Percentiles rank a stretch among this genome's conserved stretches.
phyloP scores from a whole-genome alignment of 2,113 vertebrate genomes.

The Anhinga rufa region DNA sequence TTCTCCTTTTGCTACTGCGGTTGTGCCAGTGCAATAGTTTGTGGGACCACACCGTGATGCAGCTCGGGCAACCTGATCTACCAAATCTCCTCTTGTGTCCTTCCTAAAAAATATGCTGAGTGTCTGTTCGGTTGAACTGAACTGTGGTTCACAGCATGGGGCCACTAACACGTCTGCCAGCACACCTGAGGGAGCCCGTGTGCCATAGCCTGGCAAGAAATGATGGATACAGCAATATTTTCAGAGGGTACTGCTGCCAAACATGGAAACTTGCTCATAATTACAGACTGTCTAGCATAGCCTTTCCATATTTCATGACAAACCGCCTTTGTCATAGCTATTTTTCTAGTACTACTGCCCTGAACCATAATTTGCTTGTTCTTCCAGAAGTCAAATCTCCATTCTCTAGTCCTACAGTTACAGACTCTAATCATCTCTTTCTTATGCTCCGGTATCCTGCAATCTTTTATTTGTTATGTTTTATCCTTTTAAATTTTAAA shows the following conservation, averaged over 20 bases:
- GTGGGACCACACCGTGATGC: accelerated
- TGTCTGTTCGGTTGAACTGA: background rate
- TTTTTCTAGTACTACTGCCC: background rate
- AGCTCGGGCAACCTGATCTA: background rate
- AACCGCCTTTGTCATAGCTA: background rate
- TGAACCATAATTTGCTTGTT: background rate
- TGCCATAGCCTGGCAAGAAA: background rate
- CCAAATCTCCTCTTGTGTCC: background rate
- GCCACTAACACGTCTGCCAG: background rate
- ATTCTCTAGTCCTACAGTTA: background rate
- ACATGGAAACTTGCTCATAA: background rate
- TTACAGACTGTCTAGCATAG: slow-evolving; percentile 12
- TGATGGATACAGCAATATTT: background rate
- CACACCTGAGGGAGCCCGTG: slow-evolving; percentile 7
- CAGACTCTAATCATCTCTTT: background rate
- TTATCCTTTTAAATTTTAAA: slow-evolving; percentile 5
- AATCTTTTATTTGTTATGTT: background rate
- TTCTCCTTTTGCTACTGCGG: background rate
- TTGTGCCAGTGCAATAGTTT: background rate
- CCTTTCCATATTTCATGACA: background rate
- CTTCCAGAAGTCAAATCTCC: background rate
- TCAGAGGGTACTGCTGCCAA: background rate
- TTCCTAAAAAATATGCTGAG: background rate
- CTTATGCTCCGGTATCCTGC: background rate
- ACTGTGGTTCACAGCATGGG: background rate